Evolutionary conservation across 1,140 invertebrate species (phyloP).

Genomic region (Octopus bimaculoides): DNA sequence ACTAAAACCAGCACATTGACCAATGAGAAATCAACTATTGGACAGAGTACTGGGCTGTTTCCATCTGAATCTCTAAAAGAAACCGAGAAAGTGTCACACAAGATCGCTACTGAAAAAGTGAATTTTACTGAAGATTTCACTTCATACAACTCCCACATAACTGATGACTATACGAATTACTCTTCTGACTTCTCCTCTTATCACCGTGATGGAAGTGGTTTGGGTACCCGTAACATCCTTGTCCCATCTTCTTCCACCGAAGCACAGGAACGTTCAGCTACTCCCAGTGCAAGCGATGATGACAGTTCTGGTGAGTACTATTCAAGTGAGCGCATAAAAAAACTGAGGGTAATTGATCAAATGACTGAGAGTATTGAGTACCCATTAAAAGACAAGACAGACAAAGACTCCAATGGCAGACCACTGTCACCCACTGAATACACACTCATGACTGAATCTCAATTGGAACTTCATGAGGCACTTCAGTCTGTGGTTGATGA

Average conservation of each 20-base stretch:
- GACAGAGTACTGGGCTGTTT: not conserved
- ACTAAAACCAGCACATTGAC: not conserved
- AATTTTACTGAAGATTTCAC: not conserved
- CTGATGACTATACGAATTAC: not conserved
- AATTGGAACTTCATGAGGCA: constrained; percentile 3
- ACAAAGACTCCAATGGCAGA: constrained; percentile 19
- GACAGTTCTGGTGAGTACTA: constrained; percentile 22
- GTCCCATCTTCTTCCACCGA: constrained; percentile 35
- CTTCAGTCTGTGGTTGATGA: not conserved
- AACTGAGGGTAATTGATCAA: not conserved
- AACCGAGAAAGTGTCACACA: not conserved
- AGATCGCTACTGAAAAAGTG: not conserved
- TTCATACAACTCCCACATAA: too few relatives aligned
- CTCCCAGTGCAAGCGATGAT: constrained; percentile 28
- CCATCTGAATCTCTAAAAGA: not conserved
- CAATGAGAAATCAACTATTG: not conserved
- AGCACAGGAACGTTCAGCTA: constrained; percentile 31
- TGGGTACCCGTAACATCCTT: constrained; percentile 6
- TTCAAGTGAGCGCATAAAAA: constrained; percentile 20
- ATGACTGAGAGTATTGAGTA: constrained; percentile 9
- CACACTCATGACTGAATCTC: constrained; percentile 37
- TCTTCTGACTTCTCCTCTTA: constrained; percentile 3
- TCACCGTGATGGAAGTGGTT: not conserved
- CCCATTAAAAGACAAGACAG: not conserved
- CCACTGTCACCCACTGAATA: constrained; percentile 47